A percentile compares a stretch with the other conserved stretches of the same genome.
Conservation (phyloP, 2,888 invertebrate species). For the Unio delphinus region DNA sequence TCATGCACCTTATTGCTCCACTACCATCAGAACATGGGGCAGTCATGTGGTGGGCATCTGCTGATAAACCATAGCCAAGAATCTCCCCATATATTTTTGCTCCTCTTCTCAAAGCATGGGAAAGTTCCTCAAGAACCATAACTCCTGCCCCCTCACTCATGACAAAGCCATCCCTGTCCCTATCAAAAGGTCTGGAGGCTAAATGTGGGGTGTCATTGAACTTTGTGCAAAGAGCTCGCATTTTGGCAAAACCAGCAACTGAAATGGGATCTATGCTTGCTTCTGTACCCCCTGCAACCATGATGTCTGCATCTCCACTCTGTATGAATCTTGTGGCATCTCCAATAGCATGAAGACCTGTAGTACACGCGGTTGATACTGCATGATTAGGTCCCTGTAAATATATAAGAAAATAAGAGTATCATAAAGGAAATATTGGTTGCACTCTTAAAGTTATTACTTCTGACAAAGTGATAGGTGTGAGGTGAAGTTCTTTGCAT, state of each 20-base stretch:
- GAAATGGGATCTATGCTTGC: conserved; percentile 90
- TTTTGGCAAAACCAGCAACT: conserved; percentile 89
- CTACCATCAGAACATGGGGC: conserved; percentile 91
- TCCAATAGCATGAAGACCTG: conserved; percentile 94
- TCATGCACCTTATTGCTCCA: conserved; percentile 83
- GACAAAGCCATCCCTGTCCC: conserved; percentile 87
- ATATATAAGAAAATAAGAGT: not conserved
- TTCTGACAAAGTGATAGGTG: too few species aligned
- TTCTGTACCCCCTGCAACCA: conserved; percentile 96
- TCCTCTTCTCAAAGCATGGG: conserved; percentile 84
- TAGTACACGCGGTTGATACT: conserved; percentile 94
- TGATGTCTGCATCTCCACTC: conserved; percentile 79
- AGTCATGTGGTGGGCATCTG: conserved; percentile 95
- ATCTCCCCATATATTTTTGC: conserved; percentile 92
- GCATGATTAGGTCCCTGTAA: conserved; percentile 70
- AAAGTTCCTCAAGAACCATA: conserved; percentile 88
- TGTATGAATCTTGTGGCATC: conserved; percentile 80
- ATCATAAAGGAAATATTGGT: too few species aligned
- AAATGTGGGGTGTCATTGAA: conserved; percentile 85
- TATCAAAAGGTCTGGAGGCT: conserved; percentile 95
- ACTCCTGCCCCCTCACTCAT: conserved; percentile 92
- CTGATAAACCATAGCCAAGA: conserved; percentile 91
- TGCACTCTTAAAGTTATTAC: too few species aligned
- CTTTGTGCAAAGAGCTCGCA: conserved; percentile 89
- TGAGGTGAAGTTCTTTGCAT: too few species aligned